A percentile compares a stretch with the other conserved stretches of the same genome.
phyloP scores from a whole-genome alignment of 2,888 invertebrate genomes.

The Camponotus fellah region DNA sequence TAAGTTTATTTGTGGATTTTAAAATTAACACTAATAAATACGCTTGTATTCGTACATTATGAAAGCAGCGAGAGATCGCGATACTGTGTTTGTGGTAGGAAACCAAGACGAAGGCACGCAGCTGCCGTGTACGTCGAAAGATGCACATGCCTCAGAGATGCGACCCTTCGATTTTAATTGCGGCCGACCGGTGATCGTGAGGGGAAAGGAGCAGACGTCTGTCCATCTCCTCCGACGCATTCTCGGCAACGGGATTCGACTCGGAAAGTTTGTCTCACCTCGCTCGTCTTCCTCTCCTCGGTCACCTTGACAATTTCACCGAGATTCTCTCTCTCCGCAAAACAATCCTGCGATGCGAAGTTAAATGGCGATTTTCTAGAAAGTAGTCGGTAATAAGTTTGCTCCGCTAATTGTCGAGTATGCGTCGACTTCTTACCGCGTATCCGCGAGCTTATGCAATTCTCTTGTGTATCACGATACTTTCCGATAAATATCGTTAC shows the following conservation, averaged over 20 bases:
- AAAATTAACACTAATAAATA: slow-evolving; percentile 20
- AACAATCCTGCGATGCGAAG: slow-evolving; percentile 34
- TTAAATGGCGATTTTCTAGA: slow-evolving; percentile 63
- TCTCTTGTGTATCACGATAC: neutral
- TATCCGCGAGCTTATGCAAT: slow-evolving; percentile 35
- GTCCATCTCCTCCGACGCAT: slow-evolving; percentile 25
- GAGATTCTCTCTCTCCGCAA: slow-evolving; percentile 40
- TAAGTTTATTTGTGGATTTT: neutral
- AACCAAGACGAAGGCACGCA: slow-evolving; percentile 19
- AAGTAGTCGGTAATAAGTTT: slow-evolving; percentile 54
- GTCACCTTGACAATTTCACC: slow-evolving; percentile 52
- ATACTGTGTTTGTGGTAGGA: slow-evolving; percentile 25
- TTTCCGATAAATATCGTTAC: slow-evolving; percentile 23
- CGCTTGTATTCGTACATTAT: neutral
- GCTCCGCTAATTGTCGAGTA: slow-evolving; percentile 53
- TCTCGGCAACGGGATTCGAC: slow-evolving; percentile 51
- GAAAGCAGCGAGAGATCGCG: neutral
- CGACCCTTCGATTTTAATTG: slow-evolving; percentile 46
- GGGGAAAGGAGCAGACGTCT: neutral
- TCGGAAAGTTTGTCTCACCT: slow-evolving; percentile 24
- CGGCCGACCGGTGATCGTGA: slow-evolving; percentile 21
- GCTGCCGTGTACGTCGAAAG: slow-evolving; percentile 14
- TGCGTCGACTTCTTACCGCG: slow-evolving; percentile 43
- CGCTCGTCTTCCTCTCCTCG: slow-evolving; percentile 11
- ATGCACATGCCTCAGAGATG: slow-evolving; percentile 9